Percentiles rank a stretch among this genome's conserved stretches.
phyloP scores from a whole-genome alignment of 1,140 invertebrate genomes.

The Campoletis sonorensis region DNA sequence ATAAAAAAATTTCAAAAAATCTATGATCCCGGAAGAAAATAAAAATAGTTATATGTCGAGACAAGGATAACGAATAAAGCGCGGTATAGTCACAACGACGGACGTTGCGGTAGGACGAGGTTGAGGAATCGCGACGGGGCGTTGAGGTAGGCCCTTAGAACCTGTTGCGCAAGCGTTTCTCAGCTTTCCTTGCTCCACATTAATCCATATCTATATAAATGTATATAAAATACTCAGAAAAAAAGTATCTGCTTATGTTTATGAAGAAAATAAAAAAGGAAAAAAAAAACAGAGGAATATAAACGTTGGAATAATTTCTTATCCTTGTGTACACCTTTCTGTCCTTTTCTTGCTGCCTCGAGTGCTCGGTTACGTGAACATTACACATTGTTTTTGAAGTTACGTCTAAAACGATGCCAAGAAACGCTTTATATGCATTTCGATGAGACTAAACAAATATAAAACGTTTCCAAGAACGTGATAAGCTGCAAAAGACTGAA shows the following conservation, averaged over 20 bases:
- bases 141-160: conserved; percentile 50
- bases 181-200: conserved; percentile 8
- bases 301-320: background rate
- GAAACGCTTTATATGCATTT: background rate
- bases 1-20: too few species aligned
- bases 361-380: too few species aligned
- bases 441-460: background rate
- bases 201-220: background rate
- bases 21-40: too few species aligned
- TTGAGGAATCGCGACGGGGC: conserved; percentile 8
- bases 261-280: background rate
- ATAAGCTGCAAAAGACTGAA: background rate
- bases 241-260: background rate
- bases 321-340: background rate
- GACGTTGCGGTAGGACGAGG: conserved; percentile 48
- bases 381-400: background rate
- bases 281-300: background rate
- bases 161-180: conserved; percentile 49
- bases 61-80: background rate
- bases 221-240: background rate
- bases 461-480: background rate
- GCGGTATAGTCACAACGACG: conserved; percentile 23
- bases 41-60: background rate
- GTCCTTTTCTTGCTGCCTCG: too few species aligned
- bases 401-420: background rate